Base-by-base conservation (phyloP, 2,113 vertebrate genomes). In the Archocentrus centrarchus region DNA sequence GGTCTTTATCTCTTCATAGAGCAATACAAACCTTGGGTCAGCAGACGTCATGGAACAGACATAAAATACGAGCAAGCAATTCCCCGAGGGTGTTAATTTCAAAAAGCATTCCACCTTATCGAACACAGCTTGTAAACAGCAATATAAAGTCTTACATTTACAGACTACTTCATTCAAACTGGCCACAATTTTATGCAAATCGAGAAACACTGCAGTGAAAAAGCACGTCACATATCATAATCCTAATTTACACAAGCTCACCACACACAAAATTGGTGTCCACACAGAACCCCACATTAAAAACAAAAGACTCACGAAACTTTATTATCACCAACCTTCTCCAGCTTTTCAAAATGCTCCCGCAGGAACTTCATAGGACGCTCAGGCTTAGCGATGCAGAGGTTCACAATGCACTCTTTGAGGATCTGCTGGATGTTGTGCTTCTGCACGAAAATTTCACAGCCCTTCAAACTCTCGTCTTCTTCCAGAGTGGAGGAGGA, bases 321-420 rank as follows among this genome's bases (percentile, higher is more conserved):
- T 41, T 64, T 75, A 13, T 84, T 55, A 70, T 78, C 89, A 97
- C 97, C 94, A 89, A 99, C 98, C 98, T 99, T 98, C 94, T 99
- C 98, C 96, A 99, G 95, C 93, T 97, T 97, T 93, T 99, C 97
- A 79, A 99, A 99, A 95, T 99, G 97, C 84, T 99, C 98, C 87
- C 97, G 96, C 83, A 99, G 96, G 96, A 99, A 99, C 90, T 96
- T 97, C 97, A 99, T 96, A 88, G 98, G 98, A 77, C 97, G 96
- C 60, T 99, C 98, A 0, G 98, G 98, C 94, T 97, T 98, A 64
- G 97, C 95, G 55, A 99, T 94, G 93, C 98, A 99, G 75, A 99
- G 96, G 93, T 97, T 98, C 73, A 99, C 98, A 55, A 99, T 98
- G 93, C 98, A 99, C 91, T 99, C 98, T 93, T 97, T 98, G 83